These are phyloP conservation scores for Acanthurus leucopareius DNA, from an alignment of 2,797 vertebrate species.

Conservation along the genomic window DNA sequence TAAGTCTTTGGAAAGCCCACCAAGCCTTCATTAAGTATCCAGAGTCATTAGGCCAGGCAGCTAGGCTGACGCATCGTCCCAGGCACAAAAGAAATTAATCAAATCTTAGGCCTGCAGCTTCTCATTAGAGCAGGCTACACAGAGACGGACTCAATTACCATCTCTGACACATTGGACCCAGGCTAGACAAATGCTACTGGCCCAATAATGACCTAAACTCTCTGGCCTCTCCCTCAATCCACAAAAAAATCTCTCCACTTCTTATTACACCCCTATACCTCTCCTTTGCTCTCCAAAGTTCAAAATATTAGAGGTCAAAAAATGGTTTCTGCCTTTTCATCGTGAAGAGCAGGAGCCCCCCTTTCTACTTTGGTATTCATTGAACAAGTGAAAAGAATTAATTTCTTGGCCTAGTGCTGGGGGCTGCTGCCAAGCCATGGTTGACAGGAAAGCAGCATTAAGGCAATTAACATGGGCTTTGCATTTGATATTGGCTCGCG, in stretches of 20 bases:
- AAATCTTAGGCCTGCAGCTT: constrained; percentile 68
- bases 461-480: constrained; percentile 83
- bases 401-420: constrained; percentile 47
- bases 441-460: constrained; percentile 76
- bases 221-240: constrained; percentile 24
- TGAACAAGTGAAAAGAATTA: constrained; percentile 53
- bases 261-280: constrained; percentile 27
- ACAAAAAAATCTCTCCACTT: constrained; percentile 31
- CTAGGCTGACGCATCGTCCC: constrained; percentile 55
- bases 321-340: constrained; percentile 33
- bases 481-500: constrained; percentile 78
- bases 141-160: constrained; percentile 72
- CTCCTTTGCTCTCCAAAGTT: constrained; percentile 24
- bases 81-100: constrained; percentile 65
- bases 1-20: constrained; percentile 62
- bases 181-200: constrained; percentile 58
- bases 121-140: constrained; percentile 73
- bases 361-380: constrained; percentile 53
- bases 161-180: constrained; percentile 58
- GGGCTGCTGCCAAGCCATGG: constrained; percentile 65
- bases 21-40: constrained; percentile 67
- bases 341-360: constrained; percentile 27
- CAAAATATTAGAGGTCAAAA: constrained; percentile 40
- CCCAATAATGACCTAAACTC: constrained; percentile 63
- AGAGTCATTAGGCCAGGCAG: constrained; percentile 61